Base-by-base conservation (phyloP, 1,140 invertebrate species). In the Helicoverpa zea region DNA sequence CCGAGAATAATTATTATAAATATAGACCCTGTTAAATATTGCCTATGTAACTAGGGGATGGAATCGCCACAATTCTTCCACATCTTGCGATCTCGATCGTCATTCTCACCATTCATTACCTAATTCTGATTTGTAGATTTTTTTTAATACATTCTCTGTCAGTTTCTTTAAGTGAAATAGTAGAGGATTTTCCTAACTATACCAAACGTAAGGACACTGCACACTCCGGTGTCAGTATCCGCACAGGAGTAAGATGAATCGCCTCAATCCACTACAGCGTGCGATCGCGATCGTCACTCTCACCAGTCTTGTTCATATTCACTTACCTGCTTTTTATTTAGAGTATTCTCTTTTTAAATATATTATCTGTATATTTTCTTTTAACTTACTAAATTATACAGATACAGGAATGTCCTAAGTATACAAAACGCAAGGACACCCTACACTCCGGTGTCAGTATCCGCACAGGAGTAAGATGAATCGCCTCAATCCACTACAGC, bases 221-320 rank as follows among this genome's bases (percentile, higher is more conserved):
- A 18, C 54, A 47, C 30, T 29, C 58, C 75, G 70, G 74, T 76
- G 78, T 76, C 66, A 80, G 79, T 80, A 70, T 84, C 72, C 74
- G 73, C 66, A 72, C 49, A 72, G 79, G 68, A 64, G 81, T 59
- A 75, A 84, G 81, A 84, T 84, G 81, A 84, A 84, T 84, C 70
- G 75, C 79, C 79, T 76, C 81, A 70, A 84, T 84, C 52, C 80
- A 81, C 70, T 81, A 64, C 63, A 43, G 59, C 43, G 73, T 79
- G 18, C 61, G 54, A 66, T 75, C 73, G 58, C 43, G 73, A 82
- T 82, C 66, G 80, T 82, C 74, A 63, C 73, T 30, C 35, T 43
- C 18, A 11, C n/a, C 58, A 51, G 16, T 43, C 56, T 75, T 58
- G 63, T 49, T 61, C 43, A 75, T 75, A 75, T 75, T 61, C 56